Evolutionary conservation across 2,113 vertebrate species (phyloP).

Genomic region (Muscicapa adusta): DNA sequence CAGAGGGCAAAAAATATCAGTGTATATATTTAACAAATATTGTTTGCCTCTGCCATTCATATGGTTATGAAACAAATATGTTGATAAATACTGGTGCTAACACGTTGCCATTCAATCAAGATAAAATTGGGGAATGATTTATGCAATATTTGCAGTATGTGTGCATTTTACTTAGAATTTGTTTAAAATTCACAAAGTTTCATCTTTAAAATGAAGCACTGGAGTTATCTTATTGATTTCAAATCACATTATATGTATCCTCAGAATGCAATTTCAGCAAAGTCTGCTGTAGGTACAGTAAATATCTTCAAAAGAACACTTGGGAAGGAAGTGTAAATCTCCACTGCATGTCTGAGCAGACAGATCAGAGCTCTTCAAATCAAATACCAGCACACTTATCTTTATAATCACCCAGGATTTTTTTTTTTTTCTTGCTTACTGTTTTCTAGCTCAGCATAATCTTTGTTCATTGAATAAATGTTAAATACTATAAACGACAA

Average conservation of each 20-base stretch:
- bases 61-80: neutral
- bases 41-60: constrained; percentile 32
- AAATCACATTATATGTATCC: constrained; percentile 3
- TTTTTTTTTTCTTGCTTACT: neutral
- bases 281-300: neutral
- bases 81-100: neutral
- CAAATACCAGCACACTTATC: neutral
- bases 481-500: constrained; percentile 25
- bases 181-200: constrained; percentile 21
- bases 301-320: constrained; percentile 32
- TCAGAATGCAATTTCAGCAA: constrained; percentile 24
- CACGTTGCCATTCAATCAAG: neutral
- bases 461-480: constrained; percentile 8
- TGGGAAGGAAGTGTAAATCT: constrained; percentile 14
- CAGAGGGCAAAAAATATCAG: constrained; percentile 48
- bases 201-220: neutral
- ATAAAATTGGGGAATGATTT: neutral
- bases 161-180: neutral
- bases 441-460: constrained; percentile 8
- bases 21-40: constrained; percentile 32
- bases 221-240: neutral
- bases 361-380: constrained; percentile 17
- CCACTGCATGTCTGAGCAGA: neutral
- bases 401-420: neutral
- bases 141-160: neutral